These are phyloP conservation scores for Holcopasites calliopsidis DNA, from an alignment of 1,140 invertebrate genomes.

Conservation along the genomic window DNA sequence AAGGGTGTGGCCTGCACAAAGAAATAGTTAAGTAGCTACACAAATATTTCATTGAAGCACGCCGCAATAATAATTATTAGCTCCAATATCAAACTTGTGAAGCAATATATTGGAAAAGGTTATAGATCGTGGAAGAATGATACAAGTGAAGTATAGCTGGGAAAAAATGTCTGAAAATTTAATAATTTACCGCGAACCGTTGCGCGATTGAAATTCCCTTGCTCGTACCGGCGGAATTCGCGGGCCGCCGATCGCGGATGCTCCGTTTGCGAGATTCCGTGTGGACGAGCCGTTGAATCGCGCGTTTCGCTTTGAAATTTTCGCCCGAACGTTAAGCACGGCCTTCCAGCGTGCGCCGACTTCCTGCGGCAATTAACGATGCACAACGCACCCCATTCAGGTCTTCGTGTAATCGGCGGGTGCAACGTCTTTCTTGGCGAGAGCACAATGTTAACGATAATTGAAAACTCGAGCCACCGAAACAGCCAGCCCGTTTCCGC, in stretches of 20 bases:
- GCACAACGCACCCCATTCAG: not conserved
- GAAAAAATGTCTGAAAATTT: not conserved
- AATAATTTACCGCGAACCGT: not conserved
- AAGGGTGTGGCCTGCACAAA: too few species aligned
- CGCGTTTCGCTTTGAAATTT: conserved; percentile 15
- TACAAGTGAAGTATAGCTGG: not conserved
- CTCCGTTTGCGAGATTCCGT: not conserved
- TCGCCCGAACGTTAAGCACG: not conserved
- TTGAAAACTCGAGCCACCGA: not conserved
- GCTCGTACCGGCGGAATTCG: not conserved
- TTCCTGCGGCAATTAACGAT: not conserved
- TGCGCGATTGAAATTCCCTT: conserved; percentile 14
- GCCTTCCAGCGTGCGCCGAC: not conserved
- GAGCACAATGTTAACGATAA: not conserved
- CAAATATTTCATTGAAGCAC: too few species aligned
- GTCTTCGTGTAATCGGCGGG: not conserved
- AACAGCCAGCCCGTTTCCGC: not conserved
- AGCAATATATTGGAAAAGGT: too few species aligned
- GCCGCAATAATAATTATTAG: too few species aligned
- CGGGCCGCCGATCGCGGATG: not conserved
- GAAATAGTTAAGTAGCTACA: too few species aligned
- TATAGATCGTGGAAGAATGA: too few species aligned
- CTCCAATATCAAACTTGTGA: too few species aligned
- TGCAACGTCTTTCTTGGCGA: not conserved
- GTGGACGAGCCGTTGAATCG: conserved; percentile 2